phyloP scores from a whole-genome alignment of 2,113 vertebrate genomes.

The Morone saxatilis region DNA sequence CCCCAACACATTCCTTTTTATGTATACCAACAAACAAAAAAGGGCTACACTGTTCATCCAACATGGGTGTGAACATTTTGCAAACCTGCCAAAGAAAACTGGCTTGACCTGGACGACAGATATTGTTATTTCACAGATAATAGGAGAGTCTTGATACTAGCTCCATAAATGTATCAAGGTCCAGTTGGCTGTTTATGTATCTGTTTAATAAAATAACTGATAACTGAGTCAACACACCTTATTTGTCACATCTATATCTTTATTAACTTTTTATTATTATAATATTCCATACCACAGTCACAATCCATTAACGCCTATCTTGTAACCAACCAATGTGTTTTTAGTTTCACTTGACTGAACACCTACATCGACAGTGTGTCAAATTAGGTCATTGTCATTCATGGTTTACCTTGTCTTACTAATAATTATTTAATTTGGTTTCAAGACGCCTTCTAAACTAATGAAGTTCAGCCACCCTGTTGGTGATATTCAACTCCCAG shows the following conservation, averaged over 20 bases:
- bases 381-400: neutral
- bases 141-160: neutral
- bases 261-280: neutral
- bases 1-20: no score
- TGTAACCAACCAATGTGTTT: neutral
- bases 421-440: neutral
- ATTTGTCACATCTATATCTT: neutral
- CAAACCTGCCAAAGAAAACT: conserved; percentile 5
- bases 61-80: neutral
- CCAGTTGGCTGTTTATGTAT: neutral
- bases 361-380: neutral
- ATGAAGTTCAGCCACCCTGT: neutral
- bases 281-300: neutral
- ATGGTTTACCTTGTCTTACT: neutral
- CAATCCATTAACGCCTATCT: neutral
- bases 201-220: neutral
- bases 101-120: neutral
- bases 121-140: neutral
- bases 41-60: neutral
- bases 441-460: neutral
- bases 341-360: neutral
- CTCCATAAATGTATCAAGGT: conserved; percentile 21
- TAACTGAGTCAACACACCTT: neutral
- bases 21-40: neutral
- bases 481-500: no score